Evolutionary conservation across 2,888 invertebrate species (phyloP), one percentile per base, ranked within the genome.

Genomic region (Athalia circularis): DNA sequence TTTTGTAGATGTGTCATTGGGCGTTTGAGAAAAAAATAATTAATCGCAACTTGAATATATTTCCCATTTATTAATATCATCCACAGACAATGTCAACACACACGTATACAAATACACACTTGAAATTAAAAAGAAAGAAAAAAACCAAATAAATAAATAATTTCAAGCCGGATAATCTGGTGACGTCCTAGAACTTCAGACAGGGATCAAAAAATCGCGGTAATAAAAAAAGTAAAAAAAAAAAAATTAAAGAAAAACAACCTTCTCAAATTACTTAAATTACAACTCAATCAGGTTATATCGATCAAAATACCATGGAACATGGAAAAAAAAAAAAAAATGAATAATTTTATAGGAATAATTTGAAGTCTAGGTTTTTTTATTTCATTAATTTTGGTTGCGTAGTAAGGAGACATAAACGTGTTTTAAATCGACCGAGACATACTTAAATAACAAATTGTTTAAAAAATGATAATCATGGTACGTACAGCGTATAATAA

Each of bases 41-140:
- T 72, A 72, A 72, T 72, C 8, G 72, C 59, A 47, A 47, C 59
- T 72, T n/a, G 29, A 72, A 72, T 3, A 47, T 8, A 48, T 29
- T 29, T 29, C 29, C 29, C 29, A 29, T 29, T 29, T 29, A 29
- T 29, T 29, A 29, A 29, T 29, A 29, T 29, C 29, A 29, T 29
- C 29, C 29, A 29, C 29, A 29, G 29, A 29, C 29, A 29, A 29
- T 29, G 29, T 29, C 29, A 29, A 29, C 29, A 29, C 29, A 29
- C 29, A 29, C 29, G 29, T 29, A 29, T 29, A 29, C 29, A 29
- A 29, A 29, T 29, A 29, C 29, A 29, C 29, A 1, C 29, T 29
- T 29, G 2, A 0, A 2, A 29, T 29, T 29, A 29, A 29, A 29
- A 29, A 2, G 29, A 29, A 29, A 29, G 2, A 29, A 29, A 29